Evolutionary conservation across 2,888 invertebrate genomes (phyloP).

Genomic region (Lymantria monacha): DNA sequence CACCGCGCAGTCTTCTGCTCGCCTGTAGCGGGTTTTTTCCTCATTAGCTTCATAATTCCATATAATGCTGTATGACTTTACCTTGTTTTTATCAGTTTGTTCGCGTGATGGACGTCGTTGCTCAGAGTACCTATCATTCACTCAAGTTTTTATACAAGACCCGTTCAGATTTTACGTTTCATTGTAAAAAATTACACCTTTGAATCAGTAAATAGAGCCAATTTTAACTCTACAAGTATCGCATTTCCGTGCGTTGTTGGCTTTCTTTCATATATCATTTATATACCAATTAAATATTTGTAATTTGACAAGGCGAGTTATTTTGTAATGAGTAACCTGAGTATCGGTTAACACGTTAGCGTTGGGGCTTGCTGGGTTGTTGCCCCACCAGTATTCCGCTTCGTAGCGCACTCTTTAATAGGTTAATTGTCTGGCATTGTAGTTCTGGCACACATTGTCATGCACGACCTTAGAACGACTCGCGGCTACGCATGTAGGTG

Average conservation of each 20-base stretch:
- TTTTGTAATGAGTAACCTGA: conserved; percentile 16
- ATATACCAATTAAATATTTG: too few species aligned
- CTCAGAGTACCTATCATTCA: conserved; percentile 39
- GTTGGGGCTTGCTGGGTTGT: conserved; percentile 62
- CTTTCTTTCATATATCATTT: too few species aligned
- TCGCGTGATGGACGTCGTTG: conserved; percentile 56
- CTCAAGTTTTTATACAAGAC: conserved; percentile 29
- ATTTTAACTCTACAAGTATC: background rate
- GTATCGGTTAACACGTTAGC: conserved; percentile 52
- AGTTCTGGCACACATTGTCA: conserved; percentile 75
- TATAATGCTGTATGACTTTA: conserved; percentile 60
- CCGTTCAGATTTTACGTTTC: conserved; percentile 11
- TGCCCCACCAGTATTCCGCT: conserved; percentile 63
- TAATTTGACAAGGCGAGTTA: too few species aligned
- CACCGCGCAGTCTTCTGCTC: conserved; percentile 60
- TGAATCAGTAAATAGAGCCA: background rate
- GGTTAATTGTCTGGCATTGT: conserved; percentile 80
- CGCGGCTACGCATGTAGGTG: conserved; percentile 73
- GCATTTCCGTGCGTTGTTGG: too few species aligned
- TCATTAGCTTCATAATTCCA: conserved; percentile 76
- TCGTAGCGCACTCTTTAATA: conserved; percentile 71
- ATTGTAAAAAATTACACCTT: background rate
- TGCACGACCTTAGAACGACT: conserved; percentile 73
- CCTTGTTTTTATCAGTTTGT: conserved; percentile 70
- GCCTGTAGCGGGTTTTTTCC: conserved; percentile 79